Evolutionary conservation across 2,797 vertebrate genomes (phyloP), one percentile per base, ranked within the genome.

Genomic region (Arctocebus calabarensis): DNA sequence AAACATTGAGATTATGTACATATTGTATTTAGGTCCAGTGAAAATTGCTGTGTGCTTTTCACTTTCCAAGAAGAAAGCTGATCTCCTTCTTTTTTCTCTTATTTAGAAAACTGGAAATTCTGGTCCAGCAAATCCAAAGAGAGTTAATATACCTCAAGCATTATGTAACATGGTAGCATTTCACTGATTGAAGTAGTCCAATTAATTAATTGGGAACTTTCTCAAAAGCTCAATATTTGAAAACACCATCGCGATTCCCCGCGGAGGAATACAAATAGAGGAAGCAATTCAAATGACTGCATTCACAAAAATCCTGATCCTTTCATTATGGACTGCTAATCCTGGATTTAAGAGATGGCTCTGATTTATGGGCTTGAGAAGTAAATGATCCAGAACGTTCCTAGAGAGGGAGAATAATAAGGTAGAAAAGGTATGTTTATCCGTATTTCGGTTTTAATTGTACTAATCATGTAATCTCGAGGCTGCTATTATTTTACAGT

Each of bases 201-300:
- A 90, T 84, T 94, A 96, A 96, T 90, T 91, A 77, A 78, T 96
- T 97, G 93, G 90, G 52, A 98, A 97, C 94, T 96, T 97, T 96
- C 97, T 97, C 84, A 97, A 98, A 97, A 96, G 64, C 48, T 97
- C 94, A 98, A 94, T 96, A 97, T 97, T 96, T 97, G 95, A 97
- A 97, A 98, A 96, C 96, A 95, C 91, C 55, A 94, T 95, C 88
- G 97, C 94, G 83, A 97, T 96, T 97, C 95, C 91, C 92, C 89
- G 74, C 62, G 96, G 97, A 98, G 87, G 84, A 97, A 87, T 92
- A 79, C 84, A 97, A 97, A 96, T 96, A 97, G 95, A 92, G n/a
- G 86, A 84, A 90, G 10, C 43, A 96, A 94, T 62, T 34, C 73
- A 91, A 83, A 95, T 85, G 13, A 71, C 45, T 94, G 37, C n/a